Percentiles rank a stretch among this genome's conserved stretches.
phyloP scores from a whole-genome alignment of 2,797 vertebrate species.

The Lepus oiostolus region DNA sequence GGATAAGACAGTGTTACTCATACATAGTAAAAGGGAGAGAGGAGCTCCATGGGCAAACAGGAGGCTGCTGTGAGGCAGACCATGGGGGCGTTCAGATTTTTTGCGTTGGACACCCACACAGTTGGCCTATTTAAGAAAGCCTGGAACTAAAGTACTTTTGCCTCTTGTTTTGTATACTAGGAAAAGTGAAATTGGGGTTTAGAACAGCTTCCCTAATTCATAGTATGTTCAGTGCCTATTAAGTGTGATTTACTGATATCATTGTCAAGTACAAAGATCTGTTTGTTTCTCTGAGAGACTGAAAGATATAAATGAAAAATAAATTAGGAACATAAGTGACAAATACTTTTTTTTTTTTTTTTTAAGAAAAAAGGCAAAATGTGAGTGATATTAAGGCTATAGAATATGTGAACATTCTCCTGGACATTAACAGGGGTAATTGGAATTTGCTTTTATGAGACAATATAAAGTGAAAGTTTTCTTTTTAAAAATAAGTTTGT shows the following conservation, averaged over 20 bases:
- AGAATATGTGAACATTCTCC: background rate
- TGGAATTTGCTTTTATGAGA: constrained; percentile 56
- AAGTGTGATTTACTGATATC: background rate
- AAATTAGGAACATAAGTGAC: background rate
- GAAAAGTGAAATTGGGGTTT: background rate
- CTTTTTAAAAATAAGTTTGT: constrained; percentile 38
- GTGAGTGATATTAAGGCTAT: background rate
- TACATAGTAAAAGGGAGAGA: background rate
- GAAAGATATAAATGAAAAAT: constrained; percentile 28
- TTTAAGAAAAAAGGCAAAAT: background rate
- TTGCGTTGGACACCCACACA: background rate
- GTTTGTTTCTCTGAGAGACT: background rate
- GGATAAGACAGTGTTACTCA: background rate
- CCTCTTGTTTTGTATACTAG: background rate
- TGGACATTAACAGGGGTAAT: background rate
- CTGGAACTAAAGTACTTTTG: background rate
- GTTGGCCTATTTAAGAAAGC: constrained; percentile 26
- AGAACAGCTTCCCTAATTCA: background rate
- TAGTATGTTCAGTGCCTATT: background rate
- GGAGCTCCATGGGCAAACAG: background rate
- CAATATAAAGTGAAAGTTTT: constrained; percentile 3
- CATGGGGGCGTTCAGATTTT: background rate
- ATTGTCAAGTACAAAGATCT: background rate
- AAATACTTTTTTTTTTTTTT: background rate
- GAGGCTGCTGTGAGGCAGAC: background rate